Base-by-base conservation (phyloP, 2,797 vertebrate species). In the Threskiornis aethiopicus region DNA sequence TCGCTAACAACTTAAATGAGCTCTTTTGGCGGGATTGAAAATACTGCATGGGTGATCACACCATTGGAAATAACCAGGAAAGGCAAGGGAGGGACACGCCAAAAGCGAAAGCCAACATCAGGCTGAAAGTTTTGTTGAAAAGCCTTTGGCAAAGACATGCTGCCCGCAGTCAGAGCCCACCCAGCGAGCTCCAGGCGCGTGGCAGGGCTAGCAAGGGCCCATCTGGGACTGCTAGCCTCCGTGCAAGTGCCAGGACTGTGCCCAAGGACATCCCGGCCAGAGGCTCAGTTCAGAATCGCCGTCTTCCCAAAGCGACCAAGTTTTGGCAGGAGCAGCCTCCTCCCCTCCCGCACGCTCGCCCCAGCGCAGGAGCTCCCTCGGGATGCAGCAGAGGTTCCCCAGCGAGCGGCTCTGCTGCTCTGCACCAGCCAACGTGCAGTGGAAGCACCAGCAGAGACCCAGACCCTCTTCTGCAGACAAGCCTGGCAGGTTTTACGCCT, bases 171-270 rank as follows among this genome's bases (percentile, higher is more conserved):
- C 80, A 57, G 86, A 79, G 57, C 51, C 39, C 0, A 0, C 51
- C 54, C 59, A 51, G 83, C 1, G 2, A 21, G 9, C 52, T 39
- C 41, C 20, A 9, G 39, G 44, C 4, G 0, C 5, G 2, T 29
- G 41, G 15, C 51, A 65, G 42, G 44, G 64, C 42, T 49, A 49
- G 52, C 3, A 35, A 72, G 25, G 18, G 25, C 35, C 46, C 26
- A 4, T 19, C 28, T 2, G 1, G 44, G 52, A 35, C 64, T 11
- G 13, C 52, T 22, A 22, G 25, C 42, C 76, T 55, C 52, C 0
- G 0, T 22, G n/a, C 0, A 0, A 72, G 42, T 10, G 28, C 64
- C 39, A 37, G 55, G 47, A 6, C 46, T 25, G 46, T 44, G 35
- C 78, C 59, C 33, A 22, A 72, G 64, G 39, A 18, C n/a, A 26